Percentiles rank a stretch among this genome's conserved stretches.
phyloP scores from a whole-genome alignment of 2,888 invertebrate species.

The Monochamus alternatus region DNA sequence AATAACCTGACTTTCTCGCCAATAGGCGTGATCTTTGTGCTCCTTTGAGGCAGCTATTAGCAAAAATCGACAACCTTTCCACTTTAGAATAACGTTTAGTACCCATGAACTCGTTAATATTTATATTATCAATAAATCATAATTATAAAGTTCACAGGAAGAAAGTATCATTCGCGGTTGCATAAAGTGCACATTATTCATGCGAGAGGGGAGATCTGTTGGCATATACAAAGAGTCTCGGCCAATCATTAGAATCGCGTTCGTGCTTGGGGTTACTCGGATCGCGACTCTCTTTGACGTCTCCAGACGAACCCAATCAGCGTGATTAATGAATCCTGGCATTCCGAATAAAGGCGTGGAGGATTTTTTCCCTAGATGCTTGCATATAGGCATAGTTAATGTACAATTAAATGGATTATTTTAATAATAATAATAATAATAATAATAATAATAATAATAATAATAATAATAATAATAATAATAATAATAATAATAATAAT shows the following conservation, averaged over 20 bases:
- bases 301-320: conserved; percentile 33
- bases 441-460: no score
- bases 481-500: no score
- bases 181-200: conserved; percentile 58
- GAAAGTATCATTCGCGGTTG: conserved; percentile 58
- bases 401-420: no score
- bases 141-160: conserved; percentile 58
- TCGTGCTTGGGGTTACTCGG: conserved; percentile 21
- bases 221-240: conserved; percentile 31
- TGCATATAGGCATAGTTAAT: not conserved
- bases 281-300: conserved; percentile 28
- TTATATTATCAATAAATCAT: conserved; percentile 61
- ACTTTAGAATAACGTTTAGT: conserved; percentile 52
- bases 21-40: conserved; percentile 7
- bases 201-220: conserved; percentile 55
- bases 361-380: not conserved
- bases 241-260: conserved; percentile 29
- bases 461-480: no score
- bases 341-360: conserved; percentile 25
- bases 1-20: not conserved
- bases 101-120: conserved; percentile 58
- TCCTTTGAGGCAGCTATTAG: not conserved
- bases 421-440: no score
- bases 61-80: conserved; percentile 14
- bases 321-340: conserved; percentile 28